Evolutionary conservation across 2,113 vertebrate genomes (phyloP).

Genomic region (Sceloporus undulatus): DNA sequence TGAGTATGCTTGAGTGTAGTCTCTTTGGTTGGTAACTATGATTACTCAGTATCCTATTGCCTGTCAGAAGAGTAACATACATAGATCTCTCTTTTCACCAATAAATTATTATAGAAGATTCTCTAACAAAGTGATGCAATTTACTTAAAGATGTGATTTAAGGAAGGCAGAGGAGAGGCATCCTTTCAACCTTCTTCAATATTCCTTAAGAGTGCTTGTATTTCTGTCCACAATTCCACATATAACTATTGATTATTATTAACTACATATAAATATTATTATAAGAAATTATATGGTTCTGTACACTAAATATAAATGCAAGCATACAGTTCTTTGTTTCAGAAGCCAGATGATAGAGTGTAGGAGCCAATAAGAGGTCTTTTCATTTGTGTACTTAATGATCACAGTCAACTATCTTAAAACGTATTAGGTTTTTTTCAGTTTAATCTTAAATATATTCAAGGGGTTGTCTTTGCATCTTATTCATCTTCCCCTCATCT

Average conservation of each 20-base stretch:
- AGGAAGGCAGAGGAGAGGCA: neutral
- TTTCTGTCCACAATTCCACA: neutral
- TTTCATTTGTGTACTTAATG: neutral
- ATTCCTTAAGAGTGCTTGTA: neutral
- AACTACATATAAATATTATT: no score
- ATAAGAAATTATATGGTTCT: neutral
- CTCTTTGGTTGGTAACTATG: neutral
- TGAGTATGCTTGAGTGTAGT: constrained; percentile 65
- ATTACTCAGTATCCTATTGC: neutral
- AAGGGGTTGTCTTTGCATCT: no score
- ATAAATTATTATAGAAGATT: constrained; percentile 16
- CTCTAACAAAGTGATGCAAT: neutral
- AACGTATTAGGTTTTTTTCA: neutral
- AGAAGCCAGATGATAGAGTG: neutral
- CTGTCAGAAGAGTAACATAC: neutral
- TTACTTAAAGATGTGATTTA: neutral
- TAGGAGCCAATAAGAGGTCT: neutral
- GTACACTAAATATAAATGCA: no score
- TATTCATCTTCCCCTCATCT: no score
- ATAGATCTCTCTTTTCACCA: constrained; percentile 30
- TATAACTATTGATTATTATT: neutral
- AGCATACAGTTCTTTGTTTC: neutral
- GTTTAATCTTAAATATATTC: neutral
- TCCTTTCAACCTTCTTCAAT: neutral
- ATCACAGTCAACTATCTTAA: neutral